phyloP scores from a whole-genome alignment of 2,797 vertebrate genomes.

The Balearica regulorum region DNA sequence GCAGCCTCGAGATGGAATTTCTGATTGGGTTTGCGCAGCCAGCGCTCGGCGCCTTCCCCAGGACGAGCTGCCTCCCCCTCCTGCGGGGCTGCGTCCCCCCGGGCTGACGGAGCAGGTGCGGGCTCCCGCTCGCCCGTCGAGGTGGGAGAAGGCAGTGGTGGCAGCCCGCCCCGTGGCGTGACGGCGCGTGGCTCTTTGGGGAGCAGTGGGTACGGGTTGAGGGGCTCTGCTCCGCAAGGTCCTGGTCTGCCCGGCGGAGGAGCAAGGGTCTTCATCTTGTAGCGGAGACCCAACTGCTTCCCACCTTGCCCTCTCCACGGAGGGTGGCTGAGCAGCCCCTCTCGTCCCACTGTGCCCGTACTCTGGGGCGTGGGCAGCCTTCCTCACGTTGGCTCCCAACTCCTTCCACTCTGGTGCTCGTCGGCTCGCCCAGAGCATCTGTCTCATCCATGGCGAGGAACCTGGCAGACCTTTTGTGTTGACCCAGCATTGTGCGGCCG shows the following conservation, averaged over 20 bases:
- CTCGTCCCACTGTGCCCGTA: rapidly evolving
- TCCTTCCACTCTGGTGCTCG: background rate
- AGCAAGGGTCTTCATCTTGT: background rate
- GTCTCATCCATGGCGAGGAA: rapidly evolving
- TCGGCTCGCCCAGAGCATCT: background rate
- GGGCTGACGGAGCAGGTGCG: background rate
- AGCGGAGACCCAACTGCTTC: background rate
- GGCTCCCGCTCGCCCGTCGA: rapidly evolving
- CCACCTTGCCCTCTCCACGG: background rate
- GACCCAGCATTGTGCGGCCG: background rate
- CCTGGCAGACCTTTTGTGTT: background rate
- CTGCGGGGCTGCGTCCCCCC: rapidly evolving
- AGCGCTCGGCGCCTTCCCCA: background rate
- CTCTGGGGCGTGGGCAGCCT: background rate
- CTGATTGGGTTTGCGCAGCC: constrained; percentile 33
- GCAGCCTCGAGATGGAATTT: constrained; percentile 65
- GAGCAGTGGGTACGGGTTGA: background rate
- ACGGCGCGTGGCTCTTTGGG: background rate
- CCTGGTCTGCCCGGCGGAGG: background rate
- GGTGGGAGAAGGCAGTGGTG: background rate
- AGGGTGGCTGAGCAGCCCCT: background rate
- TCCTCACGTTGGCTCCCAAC: background rate
- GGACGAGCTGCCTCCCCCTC: background rate
- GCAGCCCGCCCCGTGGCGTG: background rate
- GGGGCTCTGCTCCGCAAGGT: rapidly evolving